Evolutionary conservation across 1,140 invertebrate species (phyloP).

Genomic region (Caerostris extrusa): DNA sequence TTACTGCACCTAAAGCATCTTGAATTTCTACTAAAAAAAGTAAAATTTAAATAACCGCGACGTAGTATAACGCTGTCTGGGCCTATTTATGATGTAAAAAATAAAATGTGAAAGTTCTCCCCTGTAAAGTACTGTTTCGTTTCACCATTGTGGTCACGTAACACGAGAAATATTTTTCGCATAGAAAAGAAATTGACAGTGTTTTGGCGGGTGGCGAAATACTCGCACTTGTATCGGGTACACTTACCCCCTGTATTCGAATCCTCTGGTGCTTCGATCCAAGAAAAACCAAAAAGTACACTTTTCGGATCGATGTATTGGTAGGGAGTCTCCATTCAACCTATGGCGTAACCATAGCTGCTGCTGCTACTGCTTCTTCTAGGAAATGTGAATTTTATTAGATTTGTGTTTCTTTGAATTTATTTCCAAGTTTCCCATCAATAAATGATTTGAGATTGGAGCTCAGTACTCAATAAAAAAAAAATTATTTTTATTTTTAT

Average conservation of each 20-base stretch:
- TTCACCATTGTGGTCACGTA: constrained; percentile 64
- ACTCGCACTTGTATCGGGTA: constrained; percentile 21
- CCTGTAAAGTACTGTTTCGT: constrained; percentile 39
- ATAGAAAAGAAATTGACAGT: constrained; percentile 14
- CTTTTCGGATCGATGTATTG: constrained; percentile 49
- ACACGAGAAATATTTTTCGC: constrained; percentile 9
- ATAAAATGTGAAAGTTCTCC: constrained; percentile 10
- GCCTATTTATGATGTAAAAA: neutral
- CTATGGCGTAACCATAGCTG: neutral
- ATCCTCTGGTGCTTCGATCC: constrained; percentile 41
- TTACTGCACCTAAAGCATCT: neutral
- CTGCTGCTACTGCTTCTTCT: neutral
- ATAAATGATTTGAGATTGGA: neutral
- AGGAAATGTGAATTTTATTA: constrained; percentile 7
- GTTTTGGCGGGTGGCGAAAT: constrained; percentile 24
- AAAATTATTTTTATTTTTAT: no score
- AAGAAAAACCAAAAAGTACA: neutral
- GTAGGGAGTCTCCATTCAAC: neutral
- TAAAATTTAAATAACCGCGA: neutral
- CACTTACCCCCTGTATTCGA: constrained; percentile 32
- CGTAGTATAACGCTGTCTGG: neutral
- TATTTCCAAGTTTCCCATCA: neutral
- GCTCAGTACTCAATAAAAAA: no score
- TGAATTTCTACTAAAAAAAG: constrained; percentile 5
- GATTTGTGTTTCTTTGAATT: neutral